These are phyloP conservation scores for Podiceps cristatus DNA, from an alignment of 2,113 vertebrate genomes.

Conservation along the genomic window DNA sequence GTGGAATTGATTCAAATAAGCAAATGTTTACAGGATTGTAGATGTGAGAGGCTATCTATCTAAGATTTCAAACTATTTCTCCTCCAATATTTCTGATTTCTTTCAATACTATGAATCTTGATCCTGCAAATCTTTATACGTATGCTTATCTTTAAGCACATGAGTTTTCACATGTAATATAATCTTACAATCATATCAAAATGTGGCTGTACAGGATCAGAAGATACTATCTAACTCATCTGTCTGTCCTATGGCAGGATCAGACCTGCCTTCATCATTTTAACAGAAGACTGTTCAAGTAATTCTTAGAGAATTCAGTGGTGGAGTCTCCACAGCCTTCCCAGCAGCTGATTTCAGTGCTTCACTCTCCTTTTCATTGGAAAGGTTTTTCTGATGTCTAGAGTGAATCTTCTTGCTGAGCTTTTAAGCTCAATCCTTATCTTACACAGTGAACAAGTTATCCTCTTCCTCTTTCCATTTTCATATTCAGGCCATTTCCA, in stretches of 20 bases:
- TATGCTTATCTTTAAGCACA: background rate
- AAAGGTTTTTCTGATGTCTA: background rate
- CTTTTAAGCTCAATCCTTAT: background rate
- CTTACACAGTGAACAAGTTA: background rate
- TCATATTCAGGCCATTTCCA: background rate
- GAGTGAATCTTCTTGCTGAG: background rate
- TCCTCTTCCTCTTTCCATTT: background rate
- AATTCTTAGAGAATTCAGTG: background rate
- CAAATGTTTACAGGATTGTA: conserved; percentile 46
- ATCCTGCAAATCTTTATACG: background rate
- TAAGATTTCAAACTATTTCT: background rate
- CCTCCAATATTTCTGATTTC: background rate
- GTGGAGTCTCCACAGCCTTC: background rate
- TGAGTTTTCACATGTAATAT: background rate
- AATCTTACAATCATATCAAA: background rate
- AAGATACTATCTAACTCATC: background rate
- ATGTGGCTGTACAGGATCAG: background rate
- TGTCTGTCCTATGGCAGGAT: background rate
- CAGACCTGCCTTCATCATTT: background rate
- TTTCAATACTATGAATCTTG: background rate
- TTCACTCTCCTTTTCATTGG: background rate
- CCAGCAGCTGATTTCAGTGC: background rate
- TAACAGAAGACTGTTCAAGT: background rate
- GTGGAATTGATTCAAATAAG: conserved; percentile 58
- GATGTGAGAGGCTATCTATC: background rate